A percentile compares a stretch with the other conserved stretches of the same genome.
Evolutionary conservation across 2,888 invertebrate species (phyloP).

Genomic region (Lepidocyrtoides sp.): DNA sequence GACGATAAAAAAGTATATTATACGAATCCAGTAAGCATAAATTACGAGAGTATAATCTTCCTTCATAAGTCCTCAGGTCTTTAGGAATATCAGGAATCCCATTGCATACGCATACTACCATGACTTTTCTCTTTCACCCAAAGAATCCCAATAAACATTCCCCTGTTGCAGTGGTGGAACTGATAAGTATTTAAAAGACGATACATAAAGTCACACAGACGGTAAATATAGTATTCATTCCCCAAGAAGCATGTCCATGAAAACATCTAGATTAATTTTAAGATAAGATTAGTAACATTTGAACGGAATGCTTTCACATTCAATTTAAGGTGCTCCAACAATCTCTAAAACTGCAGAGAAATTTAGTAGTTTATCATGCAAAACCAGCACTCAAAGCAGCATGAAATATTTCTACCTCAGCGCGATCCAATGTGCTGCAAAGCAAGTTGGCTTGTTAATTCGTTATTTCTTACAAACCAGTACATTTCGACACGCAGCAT

Average conservation of each 20-base stretch:
- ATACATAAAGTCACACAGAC: neutral
- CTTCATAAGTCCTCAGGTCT: no score
- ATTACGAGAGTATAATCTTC: no score
- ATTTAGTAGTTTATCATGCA: slow-evolving; percentile 39
- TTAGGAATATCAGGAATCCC: neutral
- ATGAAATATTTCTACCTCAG: slow-evolving; percentile 33
- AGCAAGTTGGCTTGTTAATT: neutral
- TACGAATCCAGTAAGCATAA: no score
- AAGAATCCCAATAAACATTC: neutral
- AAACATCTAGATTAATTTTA: neutral
- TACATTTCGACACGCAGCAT: slow-evolving; percentile 54
- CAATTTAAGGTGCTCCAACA: neutral
- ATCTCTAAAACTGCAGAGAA: neutral
- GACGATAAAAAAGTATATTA: no score
- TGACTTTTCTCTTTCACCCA: neutral
- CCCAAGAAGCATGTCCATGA: neutral
- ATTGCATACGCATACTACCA: no score
- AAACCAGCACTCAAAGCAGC: slow-evolving; percentile 47
- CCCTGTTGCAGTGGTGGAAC: neutral
- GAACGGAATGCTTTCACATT: neutral
- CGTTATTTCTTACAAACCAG: slow-evolving; percentile 27
- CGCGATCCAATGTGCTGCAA: neutral
- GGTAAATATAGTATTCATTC: neutral
- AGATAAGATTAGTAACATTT: neutral
- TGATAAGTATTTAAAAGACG: neutral